Evolutionary conservation across 2,888 invertebrate species (phyloP).

Genomic region (Nomada fabriciana): DNA sequence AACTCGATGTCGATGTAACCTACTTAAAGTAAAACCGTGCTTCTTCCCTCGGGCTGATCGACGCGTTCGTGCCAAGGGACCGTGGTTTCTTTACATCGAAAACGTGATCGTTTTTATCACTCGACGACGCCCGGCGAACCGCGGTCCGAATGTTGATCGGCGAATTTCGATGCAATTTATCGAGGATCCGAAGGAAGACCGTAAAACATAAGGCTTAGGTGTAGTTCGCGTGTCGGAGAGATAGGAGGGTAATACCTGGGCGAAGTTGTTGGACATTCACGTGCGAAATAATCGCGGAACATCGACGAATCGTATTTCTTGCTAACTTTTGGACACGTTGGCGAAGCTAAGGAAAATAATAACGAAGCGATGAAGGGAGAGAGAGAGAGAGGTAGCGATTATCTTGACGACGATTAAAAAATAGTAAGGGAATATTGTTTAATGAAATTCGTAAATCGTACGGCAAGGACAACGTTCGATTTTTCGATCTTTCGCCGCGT

Average conservation of each 20-base stretch:
- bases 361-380: slow-evolving; percentile 1
- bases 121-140: not conserved
- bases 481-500: slow-evolving; percentile 22
- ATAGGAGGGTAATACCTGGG: slow-evolving; percentile 21
- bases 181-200: slow-evolving; percentile 6
- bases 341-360: slow-evolving; percentile 22
- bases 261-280: not conserved
- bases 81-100: not conserved
- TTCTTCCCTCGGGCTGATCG: slow-evolving; percentile 29
- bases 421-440: no score
- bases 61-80: not conserved
- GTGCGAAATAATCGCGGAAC: not conserved
- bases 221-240: slow-evolving; percentile 38
- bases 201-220: slow-evolving; percentile 40
- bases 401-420: no score
- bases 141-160: not conserved
- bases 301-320: slow-evolving; percentile 21
- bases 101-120: not conserved
- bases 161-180: not conserved
- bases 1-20: slow-evolving; percentile 43
- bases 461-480: slow-evolving; percentile 11
- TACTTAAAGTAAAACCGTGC: slow-evolving; percentile 24
- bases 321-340: slow-evolving; percentile 44
- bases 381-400: not conserved
- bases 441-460: not conserved